Evolutionary conservation across 2,888 invertebrate species (phyloP).

Genomic region (Himalopsyche japonica): DNA sequence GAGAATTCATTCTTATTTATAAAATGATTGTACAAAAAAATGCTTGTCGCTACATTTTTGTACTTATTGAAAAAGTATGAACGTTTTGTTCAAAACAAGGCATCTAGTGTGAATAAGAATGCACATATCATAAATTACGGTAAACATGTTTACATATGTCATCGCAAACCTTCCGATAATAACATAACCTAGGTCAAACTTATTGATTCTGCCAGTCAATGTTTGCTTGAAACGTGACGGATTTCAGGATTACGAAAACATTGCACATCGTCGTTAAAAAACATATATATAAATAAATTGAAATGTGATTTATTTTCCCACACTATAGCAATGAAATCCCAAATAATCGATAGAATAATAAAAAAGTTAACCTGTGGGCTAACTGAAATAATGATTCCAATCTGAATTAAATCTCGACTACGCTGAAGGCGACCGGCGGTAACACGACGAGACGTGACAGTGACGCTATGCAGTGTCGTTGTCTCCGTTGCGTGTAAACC

Average conservation of each 20-base stretch:
- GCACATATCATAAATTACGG: not conserved
- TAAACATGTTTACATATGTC: too few relatives aligned
- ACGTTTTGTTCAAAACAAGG: not conserved
- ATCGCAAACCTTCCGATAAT: too few relatives aligned
- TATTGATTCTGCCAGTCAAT: too few relatives aligned
- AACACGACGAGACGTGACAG: not conserved
- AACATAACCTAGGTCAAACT: too few relatives aligned
- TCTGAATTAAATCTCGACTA: not conserved
- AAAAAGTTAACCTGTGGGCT: not conserved
- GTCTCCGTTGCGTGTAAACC: not conserved
- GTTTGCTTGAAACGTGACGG: too few relatives aligned
- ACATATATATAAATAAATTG: not conserved
- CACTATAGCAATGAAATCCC: not conserved
- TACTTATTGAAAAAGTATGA: not conserved
- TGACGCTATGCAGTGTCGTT: not conserved
- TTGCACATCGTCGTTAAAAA: too few relatives aligned
- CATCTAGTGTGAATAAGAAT: constrained; percentile 1
- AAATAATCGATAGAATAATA: too few relatives aligned
- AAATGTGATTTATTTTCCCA: not conserved
- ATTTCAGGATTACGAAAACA: too few relatives aligned
- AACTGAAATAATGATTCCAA: not conserved
- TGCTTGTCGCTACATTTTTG: not conserved
- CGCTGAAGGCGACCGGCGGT: not conserved
- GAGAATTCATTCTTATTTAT: not conserved
- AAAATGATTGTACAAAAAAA: not conserved